Evolutionary conservation across 2,113 vertebrate species (phyloP).

Genomic region (Takifugu flavidus): DNA sequence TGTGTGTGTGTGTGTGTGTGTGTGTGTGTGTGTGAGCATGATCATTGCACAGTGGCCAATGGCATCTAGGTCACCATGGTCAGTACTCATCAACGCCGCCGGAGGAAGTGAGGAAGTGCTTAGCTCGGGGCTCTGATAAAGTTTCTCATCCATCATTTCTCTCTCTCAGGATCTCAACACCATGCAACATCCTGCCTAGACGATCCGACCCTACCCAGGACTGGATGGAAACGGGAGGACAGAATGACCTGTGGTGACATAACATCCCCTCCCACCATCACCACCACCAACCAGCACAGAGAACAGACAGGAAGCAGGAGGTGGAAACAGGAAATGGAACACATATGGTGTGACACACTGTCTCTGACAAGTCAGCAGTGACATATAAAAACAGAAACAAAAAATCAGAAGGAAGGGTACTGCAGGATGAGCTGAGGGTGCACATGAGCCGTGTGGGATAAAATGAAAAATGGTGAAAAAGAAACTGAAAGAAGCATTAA

Average conservation of each 20-base stretch:
- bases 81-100: constrained; percentile 70
- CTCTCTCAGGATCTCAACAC: constrained; percentile 61
- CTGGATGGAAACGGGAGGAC: constrained; percentile 53
- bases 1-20: constrained; percentile 27
- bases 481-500: constrained; percentile 67
- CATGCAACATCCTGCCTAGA: constrained; percentile 66
- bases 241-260: constrained; percentile 43
- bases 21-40: constrained; percentile 33
- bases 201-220: constrained; percentile 18
- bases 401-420: constrained; percentile 28
- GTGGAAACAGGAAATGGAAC: constrained; percentile 75
- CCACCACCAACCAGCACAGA: constrained; percentile 11
- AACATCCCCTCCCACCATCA: constrained; percentile 5
- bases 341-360: constrained; percentile 61
- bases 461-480: constrained; percentile 49
- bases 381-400: constrained; percentile 54
- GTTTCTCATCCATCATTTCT: constrained; percentile 73
- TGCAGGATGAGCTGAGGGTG: constrained; percentile 32
- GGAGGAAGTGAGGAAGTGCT: constrained; percentile 75
- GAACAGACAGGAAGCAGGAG: constrained; percentile 71
- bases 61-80: constrained; percentile 68
- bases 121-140: constrained; percentile 71
- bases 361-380: constrained; percentile 52
- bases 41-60: constrained; percentile 46
- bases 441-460: constrained; percentile 36